These are phyloP conservation scores for Siderastrea siderea DNA, from an alignment of 92 coral and sea anemone species.

Conservation along the genomic window DNA sequence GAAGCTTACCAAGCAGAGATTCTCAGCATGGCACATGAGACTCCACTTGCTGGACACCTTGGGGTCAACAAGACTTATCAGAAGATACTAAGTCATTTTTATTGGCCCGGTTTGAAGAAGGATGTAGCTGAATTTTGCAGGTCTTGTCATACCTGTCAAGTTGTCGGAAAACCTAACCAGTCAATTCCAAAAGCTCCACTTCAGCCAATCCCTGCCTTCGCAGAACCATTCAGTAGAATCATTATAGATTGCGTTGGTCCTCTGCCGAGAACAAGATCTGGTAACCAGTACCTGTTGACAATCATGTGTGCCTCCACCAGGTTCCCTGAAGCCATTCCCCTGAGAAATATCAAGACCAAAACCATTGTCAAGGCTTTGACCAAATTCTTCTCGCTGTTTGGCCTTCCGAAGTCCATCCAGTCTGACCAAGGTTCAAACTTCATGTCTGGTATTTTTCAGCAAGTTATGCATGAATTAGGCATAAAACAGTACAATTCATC, in stretches of 20 bases:
- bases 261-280: not conserved
- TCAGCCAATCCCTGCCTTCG: conserved; percentile 63
- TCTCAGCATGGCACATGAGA: conserved; percentile 66
- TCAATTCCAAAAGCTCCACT: conserved; percentile 70
- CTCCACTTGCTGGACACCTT: conserved; percentile 72
- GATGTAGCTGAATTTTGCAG: conserved; percentile 66
- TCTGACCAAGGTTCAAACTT: no score
- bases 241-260: conserved; percentile 53
- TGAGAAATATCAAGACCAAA: conserved; percentile 65
- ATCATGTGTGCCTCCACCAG: conserved; percentile 52
- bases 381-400: conserved; percentile 49
- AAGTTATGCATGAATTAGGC: no score
- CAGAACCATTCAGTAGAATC: conserved; percentile 67
- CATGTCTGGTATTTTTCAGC: no score
- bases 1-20: conserved; percentile 45
- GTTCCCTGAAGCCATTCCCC: conserved; percentile 63
- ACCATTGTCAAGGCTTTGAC: conserved; percentile 65
- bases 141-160: conserved; percentile 59
- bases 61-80: conserved; percentile 66
- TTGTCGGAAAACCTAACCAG: conserved; percentile 68
- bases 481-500: no score
- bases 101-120: conserved; percentile 65
- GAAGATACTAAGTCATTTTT: conserved; percentile 52
- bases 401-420: no score
- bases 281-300: conserved; percentile 34